A percentile compares a stretch with the other conserved stretches of the same genome.
Conservation (phyloP, 2,113 vertebrate species). For the Sphaerodactylus townsendi region DNA sequence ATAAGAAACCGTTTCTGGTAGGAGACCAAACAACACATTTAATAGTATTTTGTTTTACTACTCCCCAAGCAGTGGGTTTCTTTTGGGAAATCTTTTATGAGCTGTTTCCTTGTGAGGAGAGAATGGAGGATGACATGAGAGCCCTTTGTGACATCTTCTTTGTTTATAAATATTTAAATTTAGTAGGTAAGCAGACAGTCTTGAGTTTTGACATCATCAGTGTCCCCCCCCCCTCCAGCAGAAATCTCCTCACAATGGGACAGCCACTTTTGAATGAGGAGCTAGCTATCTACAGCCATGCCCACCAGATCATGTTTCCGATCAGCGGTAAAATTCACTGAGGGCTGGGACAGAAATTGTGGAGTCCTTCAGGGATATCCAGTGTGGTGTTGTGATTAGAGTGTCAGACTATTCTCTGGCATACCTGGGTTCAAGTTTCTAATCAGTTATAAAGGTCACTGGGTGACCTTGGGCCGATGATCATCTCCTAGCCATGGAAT, state of each 20-base stretch:
- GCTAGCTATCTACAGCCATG: neutral
- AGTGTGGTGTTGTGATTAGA: too few relatives aligned
- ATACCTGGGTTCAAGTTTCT: too few relatives aligned
- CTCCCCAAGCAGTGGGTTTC: neutral
- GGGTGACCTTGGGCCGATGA: too few relatives aligned
- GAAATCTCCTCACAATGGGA: neutral
- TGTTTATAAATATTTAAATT: neutral
- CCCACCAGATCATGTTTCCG: neutral
- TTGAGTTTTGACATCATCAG: neutral
- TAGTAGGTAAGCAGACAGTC: neutral
- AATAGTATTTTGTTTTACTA: neutral
- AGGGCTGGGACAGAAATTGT: neutral
- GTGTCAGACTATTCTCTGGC: too few relatives aligned
- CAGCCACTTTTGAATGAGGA: neutral
- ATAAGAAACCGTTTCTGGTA: constrained; percentile 54
- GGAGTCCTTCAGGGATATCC: too few relatives aligned
- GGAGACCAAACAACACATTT: constrained; percentile 6
- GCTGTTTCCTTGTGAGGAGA: neutral
- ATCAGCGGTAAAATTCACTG: neutral
- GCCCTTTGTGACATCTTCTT: neutral
- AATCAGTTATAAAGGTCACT: too few relatives aligned
- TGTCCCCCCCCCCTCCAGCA: neutral
- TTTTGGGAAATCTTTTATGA: too few relatives aligned
- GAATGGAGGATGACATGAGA: neutral
- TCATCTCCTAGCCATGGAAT: too few relatives aligned